A percentile compares a stretch with the other conserved stretches of the same genome.
phyloP scores from a whole-genome alignment of 1,140 invertebrate genomes.

The Galendromus occidentalis region DNA sequence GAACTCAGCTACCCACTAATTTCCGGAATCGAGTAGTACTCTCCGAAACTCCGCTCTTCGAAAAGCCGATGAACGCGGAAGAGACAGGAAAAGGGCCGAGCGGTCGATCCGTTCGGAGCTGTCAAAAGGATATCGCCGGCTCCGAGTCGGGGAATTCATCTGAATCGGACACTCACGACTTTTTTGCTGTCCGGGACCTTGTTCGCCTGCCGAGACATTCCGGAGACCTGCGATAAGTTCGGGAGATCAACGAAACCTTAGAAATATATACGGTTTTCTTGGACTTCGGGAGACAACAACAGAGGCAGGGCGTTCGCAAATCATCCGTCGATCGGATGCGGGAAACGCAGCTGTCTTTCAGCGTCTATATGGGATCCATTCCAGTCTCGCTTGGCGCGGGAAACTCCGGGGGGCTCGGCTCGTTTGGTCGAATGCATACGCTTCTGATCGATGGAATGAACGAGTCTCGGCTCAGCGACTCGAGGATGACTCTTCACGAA shows the following conservation, averaged over 20 bases:
- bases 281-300: neutral
- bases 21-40: constrained; percentile 28
- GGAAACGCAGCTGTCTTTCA: neutral
- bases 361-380: neutral
- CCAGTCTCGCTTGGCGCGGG: no score
- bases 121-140: constrained; percentile 17
- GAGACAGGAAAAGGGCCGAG: neutral
- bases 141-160: constrained; percentile 8
- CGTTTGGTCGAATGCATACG: no score
- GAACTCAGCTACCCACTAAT: constrained; percentile 13
- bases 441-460: no score
- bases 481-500: no score
- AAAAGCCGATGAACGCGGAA: constrained; percentile 23
- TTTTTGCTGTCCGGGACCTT: constrained; percentile 40
- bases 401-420: no score
- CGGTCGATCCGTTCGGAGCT: constrained; percentile 12
- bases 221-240: neutral
- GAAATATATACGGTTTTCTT: neutral
- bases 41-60: constrained; percentile 28
- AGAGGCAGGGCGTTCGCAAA: neutral
- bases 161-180: constrained; percentile 34
- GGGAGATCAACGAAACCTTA: neutral
- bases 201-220: constrained; percentile 38
- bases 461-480: no score
- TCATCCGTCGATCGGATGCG: neutral